Conservation (phyloP, 1,140 invertebrate species). For the Heliconius congener region DNA sequence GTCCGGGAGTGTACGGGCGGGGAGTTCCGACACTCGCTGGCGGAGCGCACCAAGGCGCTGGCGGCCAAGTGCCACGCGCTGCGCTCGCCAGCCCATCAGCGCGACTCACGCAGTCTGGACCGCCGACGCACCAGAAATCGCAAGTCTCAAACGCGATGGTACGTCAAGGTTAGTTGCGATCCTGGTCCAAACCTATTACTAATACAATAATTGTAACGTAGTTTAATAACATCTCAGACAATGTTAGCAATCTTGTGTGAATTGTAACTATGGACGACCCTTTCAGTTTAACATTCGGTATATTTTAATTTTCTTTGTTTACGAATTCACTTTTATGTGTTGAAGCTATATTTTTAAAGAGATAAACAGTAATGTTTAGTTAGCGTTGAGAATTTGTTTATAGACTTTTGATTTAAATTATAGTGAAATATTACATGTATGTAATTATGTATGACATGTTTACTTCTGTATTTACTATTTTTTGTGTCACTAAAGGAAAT, state of each 20-base stretch:
- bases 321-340: background rate
- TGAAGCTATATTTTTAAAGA: no score
- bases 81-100: slow-evolving; percentile 60
- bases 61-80: slow-evolving; percentile 71
- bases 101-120: slow-evolving; percentile 60
- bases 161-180: slow-evolving; percentile 73
- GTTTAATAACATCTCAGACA: no score
- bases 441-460: background rate
- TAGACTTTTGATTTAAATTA: no score
- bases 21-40: slow-evolving; percentile 70
- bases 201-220: background rate
- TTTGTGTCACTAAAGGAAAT: background rate
- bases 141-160: slow-evolving; percentile 75
- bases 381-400: no score
- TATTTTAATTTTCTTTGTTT: background rate
- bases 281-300: background rate
- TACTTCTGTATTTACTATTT: background rate
- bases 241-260: background rate
- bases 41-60: slow-evolving; percentile 75
- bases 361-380: no score
- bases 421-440: no score
- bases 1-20: slow-evolving; percentile 71
- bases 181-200: background rate
- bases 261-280: background rate
- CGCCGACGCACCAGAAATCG: slow-evolving; percentile 62